Evolutionary conservation across 2,797 vertebrate species (phyloP).

Genomic region (Phylloscopus collybita): DNA sequence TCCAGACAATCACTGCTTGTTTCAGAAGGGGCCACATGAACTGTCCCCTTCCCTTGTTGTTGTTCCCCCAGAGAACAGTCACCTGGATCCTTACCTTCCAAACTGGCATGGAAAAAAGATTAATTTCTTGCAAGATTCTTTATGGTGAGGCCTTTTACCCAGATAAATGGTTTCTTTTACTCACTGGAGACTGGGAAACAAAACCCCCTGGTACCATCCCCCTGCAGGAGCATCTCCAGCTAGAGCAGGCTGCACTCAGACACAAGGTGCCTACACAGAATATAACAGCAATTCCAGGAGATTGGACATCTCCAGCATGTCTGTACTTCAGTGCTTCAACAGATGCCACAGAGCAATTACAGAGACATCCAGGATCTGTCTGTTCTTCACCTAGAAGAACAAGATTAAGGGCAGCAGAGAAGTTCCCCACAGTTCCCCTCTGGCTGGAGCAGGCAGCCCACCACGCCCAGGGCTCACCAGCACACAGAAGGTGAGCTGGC

Average conservation of each 20-base stretch:
- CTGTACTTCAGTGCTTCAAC: neutral
- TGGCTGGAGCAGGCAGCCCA: neutral
- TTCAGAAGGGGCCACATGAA: neutral
- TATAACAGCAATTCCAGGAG: fast-evolving
- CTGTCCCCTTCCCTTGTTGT: neutral
- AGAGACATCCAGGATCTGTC: neutral
- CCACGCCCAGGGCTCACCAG: fast-evolving
- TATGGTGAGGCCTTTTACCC: neutral
- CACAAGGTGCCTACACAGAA: neutral
- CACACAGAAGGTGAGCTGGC: neutral
- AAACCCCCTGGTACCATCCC: neutral
- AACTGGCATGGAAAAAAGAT: fast-evolving
- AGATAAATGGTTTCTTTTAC: neutral
- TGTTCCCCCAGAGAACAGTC: neutral
- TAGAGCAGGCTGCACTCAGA: neutral
- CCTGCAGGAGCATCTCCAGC: neutral
- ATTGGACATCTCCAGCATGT: neutral
- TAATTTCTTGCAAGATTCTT: neutral
- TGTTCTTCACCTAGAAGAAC: neutral
- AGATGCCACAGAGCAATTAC: neutral
- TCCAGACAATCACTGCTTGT: neutral
- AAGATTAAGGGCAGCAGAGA: neutral
- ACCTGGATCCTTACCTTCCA: neutral
- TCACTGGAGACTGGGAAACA: neutral
- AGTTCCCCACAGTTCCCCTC: neutral